Evolutionary conservation across 2,888 invertebrate genomes (phyloP).

Genomic region (Bruchidius siliquastri): DNA sequence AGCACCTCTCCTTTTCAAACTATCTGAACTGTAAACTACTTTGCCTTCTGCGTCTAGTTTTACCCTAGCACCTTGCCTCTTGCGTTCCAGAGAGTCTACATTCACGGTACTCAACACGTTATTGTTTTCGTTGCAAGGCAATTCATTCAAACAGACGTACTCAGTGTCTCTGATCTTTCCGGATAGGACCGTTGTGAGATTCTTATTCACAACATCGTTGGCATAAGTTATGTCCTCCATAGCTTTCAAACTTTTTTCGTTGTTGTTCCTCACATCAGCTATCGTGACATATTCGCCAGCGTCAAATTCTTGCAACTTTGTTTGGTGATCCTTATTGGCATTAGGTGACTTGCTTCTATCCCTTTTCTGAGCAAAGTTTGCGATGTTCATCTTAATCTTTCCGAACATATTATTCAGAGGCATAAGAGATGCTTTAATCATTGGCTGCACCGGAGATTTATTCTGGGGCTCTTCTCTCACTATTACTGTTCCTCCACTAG

Average conservation of each 20-base stretch:
- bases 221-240: constrained; percentile 53
- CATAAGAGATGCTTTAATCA: constrained; percentile 50
- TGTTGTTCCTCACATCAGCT: constrained; percentile 76
- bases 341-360: constrained; percentile 53
- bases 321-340: constrained; percentile 40
- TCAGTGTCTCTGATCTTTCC: constrained; percentile 64
- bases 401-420: constrained; percentile 72
- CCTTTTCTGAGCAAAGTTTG: constrained; percentile 35
- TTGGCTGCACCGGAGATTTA: constrained; percentile 32
- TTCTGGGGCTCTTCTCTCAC: constrained; percentile 25
- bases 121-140: constrained; percentile 51
- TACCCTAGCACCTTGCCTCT: constrained; percentile 69
- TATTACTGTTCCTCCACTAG: constrained; percentile 41
- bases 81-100: constrained; percentile 52
- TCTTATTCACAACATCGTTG: constrained; percentile 64
- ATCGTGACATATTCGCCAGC: constrained; percentile 83
- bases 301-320: constrained; percentile 42
- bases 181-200: constrained; percentile 56
- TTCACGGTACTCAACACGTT: constrained; percentile 18
- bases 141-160: constrained; percentile 76
- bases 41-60: constrained; percentile 81
- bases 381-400: constrained; percentile 54
- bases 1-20: constrained; percentile 69
- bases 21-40: constrained; percentile 84
- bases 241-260: constrained; percentile 52